Percentiles rank a stretch among this genome's conserved stretches.
Evolutionary conservation across 2,888 invertebrate genomes (phyloP).

Genomic region (Punctoribates punctum): DNA sequence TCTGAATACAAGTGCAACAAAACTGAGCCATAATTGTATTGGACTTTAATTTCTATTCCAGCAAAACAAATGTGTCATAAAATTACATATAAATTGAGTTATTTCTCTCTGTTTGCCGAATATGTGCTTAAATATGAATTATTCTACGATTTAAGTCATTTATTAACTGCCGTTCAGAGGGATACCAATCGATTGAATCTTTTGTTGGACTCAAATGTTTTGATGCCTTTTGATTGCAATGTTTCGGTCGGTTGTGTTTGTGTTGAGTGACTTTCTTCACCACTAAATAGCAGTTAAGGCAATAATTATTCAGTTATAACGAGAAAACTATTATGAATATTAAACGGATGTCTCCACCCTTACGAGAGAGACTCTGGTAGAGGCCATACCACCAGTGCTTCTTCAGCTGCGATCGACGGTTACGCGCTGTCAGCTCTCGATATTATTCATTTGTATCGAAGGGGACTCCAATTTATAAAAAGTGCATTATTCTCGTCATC

Average conservation of each 20-base stretch:
- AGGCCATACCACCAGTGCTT: not conserved
- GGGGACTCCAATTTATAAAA: not conserved
- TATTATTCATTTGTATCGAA: slow-evolving; percentile 10
- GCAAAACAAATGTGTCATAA: too few relatives aligned
- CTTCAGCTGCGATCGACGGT: slow-evolving; percentile 14
- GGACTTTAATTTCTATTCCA: too few relatives aligned
- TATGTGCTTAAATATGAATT: too few relatives aligned
- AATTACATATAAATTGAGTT: too few relatives aligned
- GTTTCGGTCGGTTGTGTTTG: not conserved
- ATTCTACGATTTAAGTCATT: too few relatives aligned
- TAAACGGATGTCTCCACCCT: slow-evolving; percentile 34
- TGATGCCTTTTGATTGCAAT: too few relatives aligned
- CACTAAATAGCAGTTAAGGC: not conserved
- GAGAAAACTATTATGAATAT: slow-evolving; percentile 19
- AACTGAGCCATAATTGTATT: too few relatives aligned
- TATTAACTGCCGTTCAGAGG: too few relatives aligned
- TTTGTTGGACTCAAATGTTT: too few relatives aligned
- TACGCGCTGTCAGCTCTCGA: not conserved
- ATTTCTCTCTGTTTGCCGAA: too few relatives aligned
- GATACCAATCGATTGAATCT: too few relatives aligned
- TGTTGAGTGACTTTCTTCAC: not conserved
- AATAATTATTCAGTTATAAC: slow-evolving; percentile 26
- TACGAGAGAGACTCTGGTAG: not conserved
- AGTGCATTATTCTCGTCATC: not conserved
- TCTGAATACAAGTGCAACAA: too few relatives aligned